A percentile compares a stretch with the other conserved stretches of the same genome.
phyloP scores from a whole-genome alignment of 2,888 invertebrate species.

The Alcis repandata region DNA sequence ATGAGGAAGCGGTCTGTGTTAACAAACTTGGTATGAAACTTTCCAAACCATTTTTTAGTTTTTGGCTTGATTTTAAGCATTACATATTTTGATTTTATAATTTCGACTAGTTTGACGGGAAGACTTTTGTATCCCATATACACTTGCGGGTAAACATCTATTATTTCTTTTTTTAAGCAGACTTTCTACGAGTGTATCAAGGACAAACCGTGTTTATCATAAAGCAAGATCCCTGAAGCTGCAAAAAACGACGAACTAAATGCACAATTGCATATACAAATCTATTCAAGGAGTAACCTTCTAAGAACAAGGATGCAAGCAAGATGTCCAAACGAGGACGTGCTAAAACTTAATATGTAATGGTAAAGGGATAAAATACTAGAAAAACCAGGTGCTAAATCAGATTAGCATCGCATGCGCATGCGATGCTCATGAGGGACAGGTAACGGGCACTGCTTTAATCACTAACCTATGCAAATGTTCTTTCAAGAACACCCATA shows the following conservation, averaged over 20 bases:
- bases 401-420: slow-evolving; percentile 19
- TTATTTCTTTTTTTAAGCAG: too few species aligned
- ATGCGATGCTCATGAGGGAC: slow-evolving; percentile 19
- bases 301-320: neutral
- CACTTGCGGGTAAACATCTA: too few species aligned
- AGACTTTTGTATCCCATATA: too few species aligned
- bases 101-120: too few species aligned
- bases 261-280: neutral
- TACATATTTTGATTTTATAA: too few species aligned
- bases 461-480: slow-evolving; percentile 32
- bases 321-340: neutral
- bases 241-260: too few species aligned
- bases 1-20: neutral
- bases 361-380: slow-evolving; percentile 3
- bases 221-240: too few species aligned
- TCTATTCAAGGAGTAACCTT: neutral
- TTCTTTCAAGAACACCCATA: slow-evolving; percentile 21
- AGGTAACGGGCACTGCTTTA: slow-evolving; percentile 24
- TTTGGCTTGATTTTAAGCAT: too few species aligned
- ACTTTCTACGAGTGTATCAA: too few species aligned
- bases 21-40: too few species aligned
- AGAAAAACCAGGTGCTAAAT: slow-evolving; percentile 12
- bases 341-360: neutral
- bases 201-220: too few species aligned
- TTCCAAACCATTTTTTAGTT: too few species aligned